These are phyloP conservation scores for Campoplex nolae DNA, from an alignment of 2,888 invertebrate genomes.

Conservation along the genomic window DNA sequence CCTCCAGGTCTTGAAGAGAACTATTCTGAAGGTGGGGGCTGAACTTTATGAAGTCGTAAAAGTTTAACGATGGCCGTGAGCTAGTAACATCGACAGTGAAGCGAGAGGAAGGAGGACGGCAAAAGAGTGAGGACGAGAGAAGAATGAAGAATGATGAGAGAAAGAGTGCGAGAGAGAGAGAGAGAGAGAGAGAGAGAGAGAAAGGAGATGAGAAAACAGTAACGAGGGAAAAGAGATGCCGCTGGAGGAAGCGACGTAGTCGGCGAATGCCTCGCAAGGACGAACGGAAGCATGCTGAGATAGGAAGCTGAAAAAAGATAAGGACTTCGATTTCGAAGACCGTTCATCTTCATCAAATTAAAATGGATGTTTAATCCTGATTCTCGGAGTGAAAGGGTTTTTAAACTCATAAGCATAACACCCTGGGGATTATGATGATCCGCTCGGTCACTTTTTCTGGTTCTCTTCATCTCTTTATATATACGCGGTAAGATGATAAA, in stretches of 20 bases:
- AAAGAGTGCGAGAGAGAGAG: slow-evolving; percentile 20
- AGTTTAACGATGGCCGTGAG: slow-evolving; percentile 69
- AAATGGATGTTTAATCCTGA: slow-evolving; percentile 63
- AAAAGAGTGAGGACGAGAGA: slow-evolving; percentile 27
- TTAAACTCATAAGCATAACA: slow-evolving; percentile 44
- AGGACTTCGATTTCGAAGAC: slow-evolving; percentile 60
- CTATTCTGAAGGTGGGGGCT: slow-evolving; percentile 38
- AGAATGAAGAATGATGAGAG: neutral
- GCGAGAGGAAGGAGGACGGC: neutral
- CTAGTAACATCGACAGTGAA: slow-evolving; percentile 51
- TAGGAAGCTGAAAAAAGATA: slow-evolving; percentile 59
- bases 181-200: slow-evolving; percentile 7
- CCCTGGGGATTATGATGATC: slow-evolving; percentile 54
- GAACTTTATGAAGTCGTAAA: slow-evolving; percentile 72
- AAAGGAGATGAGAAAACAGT: neutral
- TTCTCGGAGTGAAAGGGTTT: slow-evolving; percentile 57
- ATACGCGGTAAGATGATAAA: neutral
- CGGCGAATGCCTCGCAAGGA: slow-evolving; percentile 33
- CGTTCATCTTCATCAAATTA: slow-evolving; percentile 67
- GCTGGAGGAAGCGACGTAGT: neutral
- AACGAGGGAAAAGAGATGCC: slow-evolving; percentile 5
- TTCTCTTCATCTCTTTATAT: neutral
- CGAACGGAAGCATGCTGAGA: slow-evolving; percentile 37
- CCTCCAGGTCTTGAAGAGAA: slow-evolving; percentile 50
- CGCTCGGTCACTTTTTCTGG: slow-evolving; percentile 33